Evolutionary conservation across 2,888 invertebrate species (phyloP), one percentile per base, ranked within the genome.

Genomic region (Anagyrus pseudococci): DNA sequence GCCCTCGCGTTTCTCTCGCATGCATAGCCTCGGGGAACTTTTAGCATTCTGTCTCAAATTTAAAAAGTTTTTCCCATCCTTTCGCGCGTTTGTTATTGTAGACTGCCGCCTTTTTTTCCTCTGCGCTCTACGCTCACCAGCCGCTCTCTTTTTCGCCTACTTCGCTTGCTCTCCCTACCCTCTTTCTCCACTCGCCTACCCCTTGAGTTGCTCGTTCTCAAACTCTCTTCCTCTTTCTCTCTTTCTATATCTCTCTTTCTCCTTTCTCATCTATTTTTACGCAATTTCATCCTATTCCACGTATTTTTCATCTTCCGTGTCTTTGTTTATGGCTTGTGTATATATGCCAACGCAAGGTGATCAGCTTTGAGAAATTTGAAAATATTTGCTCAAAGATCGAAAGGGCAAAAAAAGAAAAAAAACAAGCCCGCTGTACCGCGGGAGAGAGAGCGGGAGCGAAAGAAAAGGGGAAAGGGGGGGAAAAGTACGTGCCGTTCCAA

Each of bases 41-140:
- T 77, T 75, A 76, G 71, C 74, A 76, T 77, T 77, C 76, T 75
- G 74, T 76, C 75, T 75, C 77, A 73, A 75, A 75, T 75, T 76
- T 75, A 75, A 76, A 75, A 77, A 74, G 73, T 73, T 74, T 71
- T 70, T 72, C 73, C 71, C 65, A 13, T 33, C 25, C 23, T 66
- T 64, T 62, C 69, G 65, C 43, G 17, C 33, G 15, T 56, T 44
- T 25, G 33, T 22, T 47, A 23, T 23, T 29, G 41, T 44, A 23
- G 49, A 10, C 25, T 46, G 23, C 33, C 25, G 13, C 40, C 43
- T 23, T 46, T 44, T 22, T 53, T 54, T 50, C 55, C 26, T 17
- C 23, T 33, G n/a, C 55, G 46, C 49, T 48, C 22, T 47, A n/a
- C 23, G 2, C 29, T 56, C 49, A 15, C 23, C 37, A 37, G 43